Percentiles rank a stretch among this genome's conserved stretches.
Conservation (phyloP, 2,797 vertebrate genomes). For the Nyctibius grandis region DNA sequence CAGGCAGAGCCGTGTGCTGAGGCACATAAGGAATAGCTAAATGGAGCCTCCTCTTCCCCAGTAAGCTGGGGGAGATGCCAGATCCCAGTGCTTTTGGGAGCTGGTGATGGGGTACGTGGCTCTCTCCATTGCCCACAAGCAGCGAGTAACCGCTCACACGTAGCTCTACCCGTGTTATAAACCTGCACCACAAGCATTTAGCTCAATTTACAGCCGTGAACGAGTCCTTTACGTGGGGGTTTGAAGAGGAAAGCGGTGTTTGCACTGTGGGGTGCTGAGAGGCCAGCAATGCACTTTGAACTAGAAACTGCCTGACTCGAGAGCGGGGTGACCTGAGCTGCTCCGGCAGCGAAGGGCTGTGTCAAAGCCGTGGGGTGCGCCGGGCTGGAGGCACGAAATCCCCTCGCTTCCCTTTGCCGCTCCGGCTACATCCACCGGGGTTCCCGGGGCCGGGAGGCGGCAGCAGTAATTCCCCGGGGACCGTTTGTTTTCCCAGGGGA, state of each 20-base stretch:
- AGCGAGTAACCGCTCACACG: rapidly evolving
- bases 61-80: not conserved
- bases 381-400: not conserved
- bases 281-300: constrained; percentile 23
- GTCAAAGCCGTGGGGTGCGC: not conserved
- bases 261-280: not conserved
- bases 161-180: not conserved
- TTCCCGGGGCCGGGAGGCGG: not conserved
- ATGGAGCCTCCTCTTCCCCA: not conserved
- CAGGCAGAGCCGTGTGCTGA: rapidly evolving
- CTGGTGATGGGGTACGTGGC: not conserved
- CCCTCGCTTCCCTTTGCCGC: not conserved
- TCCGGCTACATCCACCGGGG: rapidly evolving
- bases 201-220: not conserved
- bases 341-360: not conserved
- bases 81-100: not conserved
- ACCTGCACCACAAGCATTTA: not conserved
- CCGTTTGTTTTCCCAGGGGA: not conserved
- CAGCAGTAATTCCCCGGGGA: not conserved
- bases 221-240: not conserved
- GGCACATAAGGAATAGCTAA: not conserved
- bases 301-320: not conserved
- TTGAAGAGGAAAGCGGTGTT: not conserved
- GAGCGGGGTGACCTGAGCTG: not conserved
- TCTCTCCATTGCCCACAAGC: not conserved